phyloP scores from a whole-genome alignment of 2,113 vertebrate genomes.

The Varanus salvator region DNA sequence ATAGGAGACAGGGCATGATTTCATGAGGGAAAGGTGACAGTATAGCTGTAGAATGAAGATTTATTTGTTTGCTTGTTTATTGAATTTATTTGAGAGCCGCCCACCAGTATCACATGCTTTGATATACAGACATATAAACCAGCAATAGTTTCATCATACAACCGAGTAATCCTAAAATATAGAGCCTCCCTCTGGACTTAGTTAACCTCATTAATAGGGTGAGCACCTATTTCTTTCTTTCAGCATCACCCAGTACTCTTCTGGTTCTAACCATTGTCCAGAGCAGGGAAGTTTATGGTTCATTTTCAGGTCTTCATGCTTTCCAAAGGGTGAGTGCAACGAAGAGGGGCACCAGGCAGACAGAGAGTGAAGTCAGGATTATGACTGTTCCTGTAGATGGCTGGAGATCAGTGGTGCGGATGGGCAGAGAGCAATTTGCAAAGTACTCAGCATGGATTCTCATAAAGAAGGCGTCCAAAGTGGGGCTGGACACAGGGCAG shows the following conservation, averaged over 20 bases:
- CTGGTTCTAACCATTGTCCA: not conserved
- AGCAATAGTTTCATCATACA: too few species aligned
- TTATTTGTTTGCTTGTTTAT: too few species aligned
- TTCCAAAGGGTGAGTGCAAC: not conserved
- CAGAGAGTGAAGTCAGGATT: not conserved
- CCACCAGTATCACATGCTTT: too few species aligned
- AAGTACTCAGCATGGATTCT: not conserved
- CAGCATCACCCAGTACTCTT: accelerated
- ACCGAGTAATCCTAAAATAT: not conserved
- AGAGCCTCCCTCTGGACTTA: not conserved
- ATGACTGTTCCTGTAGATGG: accelerated
- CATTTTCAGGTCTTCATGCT: accelerated
- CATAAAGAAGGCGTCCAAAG: constrained; percentile 24
- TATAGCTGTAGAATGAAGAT: not conserved
- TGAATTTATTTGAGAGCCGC: too few species aligned
- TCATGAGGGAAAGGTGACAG: not conserved
- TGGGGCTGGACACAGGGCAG: not conserved
- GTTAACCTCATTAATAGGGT: not conserved
- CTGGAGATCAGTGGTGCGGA: accelerated
- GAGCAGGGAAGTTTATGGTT: accelerated
- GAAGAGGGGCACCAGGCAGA: constrained; percentile 12
- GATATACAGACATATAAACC: not conserved
- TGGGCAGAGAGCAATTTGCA: not conserved
- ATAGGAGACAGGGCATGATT: not conserved
- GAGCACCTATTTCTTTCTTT: not conserved